Conservation (phyloP, 2,888 invertebrate genomes). For the Thelaira solivaga region DNA sequence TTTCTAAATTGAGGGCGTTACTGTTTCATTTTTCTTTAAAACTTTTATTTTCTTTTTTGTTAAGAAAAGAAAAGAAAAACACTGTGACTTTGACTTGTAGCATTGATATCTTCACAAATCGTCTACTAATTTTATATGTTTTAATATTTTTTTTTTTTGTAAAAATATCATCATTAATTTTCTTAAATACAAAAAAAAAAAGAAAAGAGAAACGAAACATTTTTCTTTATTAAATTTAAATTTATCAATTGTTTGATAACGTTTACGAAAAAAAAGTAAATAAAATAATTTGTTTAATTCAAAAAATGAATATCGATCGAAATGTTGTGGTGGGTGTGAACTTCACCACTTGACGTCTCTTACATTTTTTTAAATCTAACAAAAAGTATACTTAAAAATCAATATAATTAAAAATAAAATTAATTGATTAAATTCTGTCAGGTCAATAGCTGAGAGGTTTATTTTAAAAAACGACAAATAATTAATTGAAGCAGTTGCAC, state of each 20-base stretch:
- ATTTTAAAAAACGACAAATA: too few relatives aligned
- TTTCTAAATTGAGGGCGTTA: constrained; percentile 49
- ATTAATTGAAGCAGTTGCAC: too few relatives aligned
- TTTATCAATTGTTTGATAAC: constrained; percentile 24
- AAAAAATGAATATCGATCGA: constrained; percentile 19
- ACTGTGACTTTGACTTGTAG: background rate
- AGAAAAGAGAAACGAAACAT: too few relatives aligned
- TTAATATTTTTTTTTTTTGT: constrained; percentile 48
- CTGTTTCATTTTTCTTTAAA: constrained; percentile 46
- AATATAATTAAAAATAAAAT: background rate
- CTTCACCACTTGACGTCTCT: constrained; percentile 63
- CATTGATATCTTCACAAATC: constrained; percentile 62
- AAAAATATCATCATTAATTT: constrained; percentile 60
- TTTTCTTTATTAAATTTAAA: constrained; percentile 32
- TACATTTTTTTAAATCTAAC: background rate
- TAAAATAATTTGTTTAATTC: background rate
- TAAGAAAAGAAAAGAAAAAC: background rate
- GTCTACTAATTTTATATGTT: constrained; percentile 62
- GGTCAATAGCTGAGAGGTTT: too few relatives aligned
- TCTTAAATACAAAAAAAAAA: too few relatives aligned
- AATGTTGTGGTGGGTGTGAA: constrained; percentile 72
- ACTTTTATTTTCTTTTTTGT: too few relatives aligned
- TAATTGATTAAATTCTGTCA: too few relatives aligned
- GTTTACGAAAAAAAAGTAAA: constrained; percentile 5
- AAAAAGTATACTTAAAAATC: too few relatives aligned